A percentile compares a stretch with the other conserved stretches of the same genome.
Evolutionary conservation across 2,888 invertebrate species (phyloP).

Genomic region (Drosophila rellima): DNA sequence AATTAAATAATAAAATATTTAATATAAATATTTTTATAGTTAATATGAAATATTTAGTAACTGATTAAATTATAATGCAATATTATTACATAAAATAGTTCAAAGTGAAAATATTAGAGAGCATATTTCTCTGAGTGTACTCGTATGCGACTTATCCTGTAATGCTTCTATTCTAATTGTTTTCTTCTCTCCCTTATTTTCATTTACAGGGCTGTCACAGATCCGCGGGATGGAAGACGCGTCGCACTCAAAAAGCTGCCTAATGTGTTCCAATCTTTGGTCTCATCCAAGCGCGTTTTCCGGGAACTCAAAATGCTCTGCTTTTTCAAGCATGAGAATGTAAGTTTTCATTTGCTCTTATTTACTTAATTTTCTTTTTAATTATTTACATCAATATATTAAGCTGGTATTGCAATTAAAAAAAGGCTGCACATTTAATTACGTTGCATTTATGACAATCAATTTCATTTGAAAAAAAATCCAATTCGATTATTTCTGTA

Average conservation of each 20-base stretch:
- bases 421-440: conserved; percentile 56
- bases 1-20: not conserved
- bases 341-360: conserved; percentile 87
- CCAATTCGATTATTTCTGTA: conserved; percentile 55
- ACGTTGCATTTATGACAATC: conserved; percentile 53
- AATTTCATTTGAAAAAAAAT: conserved; percentile 61
- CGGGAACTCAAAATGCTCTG: conserved; percentile 99
- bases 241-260: conserved; percentile 99
- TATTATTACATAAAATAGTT: no score
- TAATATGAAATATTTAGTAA: no score
- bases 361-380: not conserved
- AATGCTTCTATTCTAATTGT: not conserved
- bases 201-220: conserved; percentile 96
- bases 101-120: no score
- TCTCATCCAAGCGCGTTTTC: conserved; percentile 99
- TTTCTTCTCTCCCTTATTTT: conserved; percentile 6
- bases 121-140: not conserved
- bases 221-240: conserved; percentile 98
- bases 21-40: not conserved
- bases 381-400: conserved; percentile 2
- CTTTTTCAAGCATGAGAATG: conserved; percentile 99
- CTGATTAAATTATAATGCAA: no score
- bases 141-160: not conserved
- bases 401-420: no score
- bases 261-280: conserved; percentile 99